Base-by-base conservation (phyloP, 2,113 vertebrate genomes). In the Dolichotis patagonum region DNA sequence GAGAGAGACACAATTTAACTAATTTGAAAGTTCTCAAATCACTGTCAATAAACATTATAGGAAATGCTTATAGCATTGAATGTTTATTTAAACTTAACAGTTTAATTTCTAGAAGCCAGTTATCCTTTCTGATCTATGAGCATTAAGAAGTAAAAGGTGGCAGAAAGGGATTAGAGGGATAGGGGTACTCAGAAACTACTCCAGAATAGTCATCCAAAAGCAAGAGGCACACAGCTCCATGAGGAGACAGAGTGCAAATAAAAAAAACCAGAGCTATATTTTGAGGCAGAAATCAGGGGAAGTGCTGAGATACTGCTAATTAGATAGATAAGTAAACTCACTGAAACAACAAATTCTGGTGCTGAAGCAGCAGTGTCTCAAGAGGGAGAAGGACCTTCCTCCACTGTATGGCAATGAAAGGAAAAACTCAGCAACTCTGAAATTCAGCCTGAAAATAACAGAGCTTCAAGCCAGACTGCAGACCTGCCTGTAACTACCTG, bases 91-190 rank as follows among this genome's bases (percentile, higher is more conserved):
- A 5, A 87, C 65, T 78, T 35, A 60, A 60, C 28, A 75, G 58
- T 41, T 90, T 96, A 49, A 84, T 92, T 94, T 96, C 30, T 46
- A 38, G 24, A 73, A 94, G 26, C 19, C 56, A 22, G 52, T 28
- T 52, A 1, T 73, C 32, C 16, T 84, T 85, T 85, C 71, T 56
- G 22, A 75, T 86, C 30, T 17, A 43, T 30, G 10, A 69, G 1
- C 38, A 81, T 67, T 86, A 41, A 92, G 91, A 89, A 77, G 49
- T 5, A 46, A 84, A 32, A 85, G 32, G 4, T 13, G 11, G 62
- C 4, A 7, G 65, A 67, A 67, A 35, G 14, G 65, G 30, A 35
- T 13, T 38, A 22, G 35, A 71, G 17, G 17, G 52, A 12, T 54
- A 54, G 2, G 2, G 52, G 35, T 38, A 20, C 35, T 9, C 35